Conservation (phyloP, 2,113 vertebrate genomes). For the Zapornia atra region DNA sequence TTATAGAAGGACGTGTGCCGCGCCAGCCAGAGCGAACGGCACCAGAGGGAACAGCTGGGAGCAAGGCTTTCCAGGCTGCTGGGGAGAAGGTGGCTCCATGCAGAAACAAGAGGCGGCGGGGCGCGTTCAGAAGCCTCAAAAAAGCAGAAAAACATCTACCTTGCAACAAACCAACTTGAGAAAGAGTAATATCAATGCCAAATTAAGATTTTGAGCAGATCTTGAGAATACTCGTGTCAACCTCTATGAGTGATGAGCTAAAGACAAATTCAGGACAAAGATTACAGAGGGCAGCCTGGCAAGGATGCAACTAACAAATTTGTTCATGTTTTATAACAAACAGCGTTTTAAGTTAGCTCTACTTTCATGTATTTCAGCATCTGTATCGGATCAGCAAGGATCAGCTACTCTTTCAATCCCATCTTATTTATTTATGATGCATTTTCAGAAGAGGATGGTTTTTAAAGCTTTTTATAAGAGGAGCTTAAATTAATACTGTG, state of each 20-base stretch:
- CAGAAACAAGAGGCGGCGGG: not conserved
- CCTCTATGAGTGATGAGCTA: not conserved
- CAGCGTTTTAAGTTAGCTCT: conserved; percentile 33
- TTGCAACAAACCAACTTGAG: not conserved
- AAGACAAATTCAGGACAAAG: not conserved
- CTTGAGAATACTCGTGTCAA: not conserved
- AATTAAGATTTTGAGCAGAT: not conserved
- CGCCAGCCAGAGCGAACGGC: not conserved
- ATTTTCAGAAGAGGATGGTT: conserved; percentile 41
- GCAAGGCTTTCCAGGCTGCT: not conserved
- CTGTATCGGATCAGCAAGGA: conserved; percentile 37
- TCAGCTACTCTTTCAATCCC: conserved; percentile 44
- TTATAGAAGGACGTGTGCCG: not conserved
- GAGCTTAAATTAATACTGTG: conserved; percentile 40
- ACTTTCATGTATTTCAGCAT: conserved; percentile 1
- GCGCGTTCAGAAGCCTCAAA: not conserved
- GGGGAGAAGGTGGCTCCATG: not conserved
- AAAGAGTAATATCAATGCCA: not conserved
- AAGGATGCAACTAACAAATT: not conserved
- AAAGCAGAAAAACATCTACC: not conserved
- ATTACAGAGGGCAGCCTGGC: not conserved
- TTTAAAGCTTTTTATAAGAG: conserved; percentile 54
- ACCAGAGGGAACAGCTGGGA: fast-evolving
- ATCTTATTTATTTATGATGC: conserved; percentile 37
- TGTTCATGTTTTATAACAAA: not conserved